A percentile compares a stretch with the other conserved stretches of the same genome.
Evolutionary conservation across 2,797 vertebrate genomes (phyloP).

Genomic region (Nyctalus aviator): DNA sequence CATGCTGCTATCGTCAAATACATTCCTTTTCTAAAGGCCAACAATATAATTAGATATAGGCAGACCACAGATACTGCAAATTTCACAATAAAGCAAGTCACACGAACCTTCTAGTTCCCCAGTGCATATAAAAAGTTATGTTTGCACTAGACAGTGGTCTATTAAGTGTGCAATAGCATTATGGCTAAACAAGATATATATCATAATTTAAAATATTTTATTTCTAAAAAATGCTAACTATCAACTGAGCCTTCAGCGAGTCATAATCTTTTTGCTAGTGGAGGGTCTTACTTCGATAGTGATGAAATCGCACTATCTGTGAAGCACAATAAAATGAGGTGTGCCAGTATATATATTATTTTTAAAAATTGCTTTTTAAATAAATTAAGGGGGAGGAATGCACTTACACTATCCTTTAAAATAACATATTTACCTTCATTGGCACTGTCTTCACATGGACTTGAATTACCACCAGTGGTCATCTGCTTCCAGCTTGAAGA

Average conservation of each 20-base stretch:
- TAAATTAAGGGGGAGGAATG: not conserved
- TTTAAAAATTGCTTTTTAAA: not conserved
- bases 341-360: not conserved
- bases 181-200: not conserved
- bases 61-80: not conserved
- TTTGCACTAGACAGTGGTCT: not conserved
- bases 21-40: not conserved
- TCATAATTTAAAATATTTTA: not conserved
- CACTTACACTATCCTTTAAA: not conserved
- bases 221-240: not conserved
- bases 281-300: not conserved
- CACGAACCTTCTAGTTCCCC: not conserved
- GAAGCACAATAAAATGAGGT: not conserved
- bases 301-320: not conserved
- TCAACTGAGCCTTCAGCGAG: not conserved
- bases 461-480: not conserved
- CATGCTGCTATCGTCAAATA: not conserved
- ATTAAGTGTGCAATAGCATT: not conserved
- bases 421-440: not conserved
- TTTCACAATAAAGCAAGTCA: not conserved
- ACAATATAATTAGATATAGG: not conserved
- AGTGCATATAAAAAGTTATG: not conserved
- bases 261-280: not conserved
- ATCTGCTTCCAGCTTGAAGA: not conserved
- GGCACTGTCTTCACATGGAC: not conserved